These are phyloP conservation scores for Ariopsis seemanni DNA, from an alignment of 2,113 vertebrate genomes.

Conservation along the genomic window DNA sequence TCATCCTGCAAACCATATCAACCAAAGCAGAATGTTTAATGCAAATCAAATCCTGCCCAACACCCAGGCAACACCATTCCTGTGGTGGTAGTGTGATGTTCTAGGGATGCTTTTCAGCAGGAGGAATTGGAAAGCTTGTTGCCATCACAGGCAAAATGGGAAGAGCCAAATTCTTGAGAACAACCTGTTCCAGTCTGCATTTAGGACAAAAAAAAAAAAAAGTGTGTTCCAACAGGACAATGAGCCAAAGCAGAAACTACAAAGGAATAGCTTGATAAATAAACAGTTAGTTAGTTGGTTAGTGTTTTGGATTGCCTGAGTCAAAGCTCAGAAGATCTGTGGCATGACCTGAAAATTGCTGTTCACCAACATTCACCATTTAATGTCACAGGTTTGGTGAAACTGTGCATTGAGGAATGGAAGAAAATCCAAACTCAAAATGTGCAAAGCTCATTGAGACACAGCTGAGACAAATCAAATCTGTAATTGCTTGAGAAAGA, in stretches of 20 bases:
- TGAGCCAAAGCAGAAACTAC: neutral
- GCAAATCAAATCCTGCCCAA: neutral
- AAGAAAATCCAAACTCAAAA: neutral
- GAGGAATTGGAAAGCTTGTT: too few relatives aligned
- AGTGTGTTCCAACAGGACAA: too few relatives aligned
- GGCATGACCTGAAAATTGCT: neutral
- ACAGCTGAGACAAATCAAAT: neutral
- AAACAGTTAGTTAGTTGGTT: too few relatives aligned
- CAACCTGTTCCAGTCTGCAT: neutral
- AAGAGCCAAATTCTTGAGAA: neutral
- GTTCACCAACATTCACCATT: neutral
- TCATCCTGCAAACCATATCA: too few relatives aligned
- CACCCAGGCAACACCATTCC: neutral
- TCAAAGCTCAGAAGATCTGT: neutral
- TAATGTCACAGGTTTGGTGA: neutral
- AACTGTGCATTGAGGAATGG: neutral
- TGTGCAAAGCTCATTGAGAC: neutral
- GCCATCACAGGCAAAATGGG: neutral
- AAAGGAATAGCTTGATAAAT: neutral
- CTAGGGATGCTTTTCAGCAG: neutral
- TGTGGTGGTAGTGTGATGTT: neutral
- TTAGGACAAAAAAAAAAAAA: neutral
- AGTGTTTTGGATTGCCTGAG: too few relatives aligned
- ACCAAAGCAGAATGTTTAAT: neutral
- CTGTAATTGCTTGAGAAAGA: neutral